Conservation (phyloP, 2,113 vertebrate genomes). For the Mastomys coucha region DNA sequence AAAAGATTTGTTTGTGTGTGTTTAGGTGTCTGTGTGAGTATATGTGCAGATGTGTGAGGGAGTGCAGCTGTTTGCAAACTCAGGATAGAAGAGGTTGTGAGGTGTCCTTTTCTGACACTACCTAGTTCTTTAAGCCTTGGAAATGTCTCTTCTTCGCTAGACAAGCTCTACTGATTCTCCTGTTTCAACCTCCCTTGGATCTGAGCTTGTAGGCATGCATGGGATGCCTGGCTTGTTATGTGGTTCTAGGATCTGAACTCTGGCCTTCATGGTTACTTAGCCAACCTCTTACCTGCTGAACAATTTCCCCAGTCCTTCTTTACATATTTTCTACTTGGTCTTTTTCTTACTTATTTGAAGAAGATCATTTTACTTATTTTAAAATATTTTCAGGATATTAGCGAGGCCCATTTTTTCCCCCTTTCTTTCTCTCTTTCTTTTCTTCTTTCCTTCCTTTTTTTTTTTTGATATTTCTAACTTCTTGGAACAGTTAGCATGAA, state of each 20-base stretch:
- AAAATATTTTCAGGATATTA: conserved; percentile 30
- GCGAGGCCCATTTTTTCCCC: conserved; percentile 9
- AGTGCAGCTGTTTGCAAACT: background rate
- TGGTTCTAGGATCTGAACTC: background rate
- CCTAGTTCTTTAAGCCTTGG: too few species aligned
- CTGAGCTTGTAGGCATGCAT: background rate
- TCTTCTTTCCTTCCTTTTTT: background rate
- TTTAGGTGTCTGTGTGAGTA: background rate
- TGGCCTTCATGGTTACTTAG: background rate
- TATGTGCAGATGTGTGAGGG: background rate
- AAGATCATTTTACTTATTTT: conserved; percentile 25
- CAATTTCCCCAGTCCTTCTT: background rate
- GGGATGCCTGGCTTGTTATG: background rate
- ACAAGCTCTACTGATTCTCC: background rate
- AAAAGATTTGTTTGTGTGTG: background rate
- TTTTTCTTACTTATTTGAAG: background rate
- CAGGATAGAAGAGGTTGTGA: background rate
- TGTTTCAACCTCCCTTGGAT: background rate
- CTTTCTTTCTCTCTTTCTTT: too few species aligned
- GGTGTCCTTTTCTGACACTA: background rate
- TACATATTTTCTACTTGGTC: conserved; percentile 9
- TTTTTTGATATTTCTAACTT: conserved; percentile 48
- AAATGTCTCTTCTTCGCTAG: background rate
- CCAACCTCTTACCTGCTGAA: background rate
- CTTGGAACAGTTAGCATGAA: conserved; percentile 23